Evolutionary conservation across 2,888 invertebrate genomes (phyloP), one percentile per base, ranked within the genome.

Genomic region (Trissoscelio sp.): DNA sequence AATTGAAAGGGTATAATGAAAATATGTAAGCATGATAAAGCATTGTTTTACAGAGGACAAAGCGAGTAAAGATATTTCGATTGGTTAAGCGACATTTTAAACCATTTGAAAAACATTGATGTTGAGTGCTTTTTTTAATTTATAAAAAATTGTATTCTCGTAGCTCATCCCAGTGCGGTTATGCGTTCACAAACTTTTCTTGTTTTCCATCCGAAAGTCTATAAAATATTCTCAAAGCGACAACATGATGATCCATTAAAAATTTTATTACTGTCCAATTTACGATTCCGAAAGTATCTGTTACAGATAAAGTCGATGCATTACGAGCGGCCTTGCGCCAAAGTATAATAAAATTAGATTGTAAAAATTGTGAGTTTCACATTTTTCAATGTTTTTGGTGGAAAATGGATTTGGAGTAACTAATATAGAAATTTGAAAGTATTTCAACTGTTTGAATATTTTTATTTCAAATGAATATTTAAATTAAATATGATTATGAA

Each of bases 211-310:
- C n/a, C 20, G 42, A 39, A 42, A 55, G 44, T 64, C 46, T 46
- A 57, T 73, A 53, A 73, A 79, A 79, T 69, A 62, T 64, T 37
- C 57, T 67, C 67, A 69, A 73, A 67, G 62, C 22, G 51, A 62
- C 39, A 18, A 44, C 34, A 60, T 67, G 53, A 72, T 81, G 34
- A 46, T 57, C 37, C 37, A 70, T 70, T 44, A 55, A 69, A 69
- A 69, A n/a, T 70, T 57, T 58, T 67, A 55, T 42, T 67, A 44
- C 67, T 44, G 44, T 67, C 55, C 42, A 67, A 67, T 67, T 55
- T 67, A 67, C 55, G 55, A 55, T 55, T 67, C 67, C 14, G 18
- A 67, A 44, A 55, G 67, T 55, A 67, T n/a, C 28, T 51, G 16
- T 67, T 20, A 12, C 11, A 16, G 22, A 67, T 44, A 55, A 16